phyloP scores from a whole-genome alignment of 2,797 vertebrate genomes.

The Tokudaia tokunoshimensis region DNA sequence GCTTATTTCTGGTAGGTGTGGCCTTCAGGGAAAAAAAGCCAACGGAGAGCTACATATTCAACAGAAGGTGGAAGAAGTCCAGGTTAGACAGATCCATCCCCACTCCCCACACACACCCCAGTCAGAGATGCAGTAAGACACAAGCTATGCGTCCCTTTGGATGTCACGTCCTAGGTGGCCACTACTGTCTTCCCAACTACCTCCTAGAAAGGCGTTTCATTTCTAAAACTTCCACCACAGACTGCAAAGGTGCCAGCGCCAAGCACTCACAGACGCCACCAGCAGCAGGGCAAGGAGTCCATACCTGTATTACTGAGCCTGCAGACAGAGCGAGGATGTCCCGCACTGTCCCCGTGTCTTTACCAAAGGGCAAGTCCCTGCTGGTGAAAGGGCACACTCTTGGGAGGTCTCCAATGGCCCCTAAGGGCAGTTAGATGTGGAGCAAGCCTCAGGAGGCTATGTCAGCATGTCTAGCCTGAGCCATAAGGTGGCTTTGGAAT shows the following conservation, averaged over 20 bases:
- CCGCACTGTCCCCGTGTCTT: neutral
- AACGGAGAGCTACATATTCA: neutral
- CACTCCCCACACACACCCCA: neutral
- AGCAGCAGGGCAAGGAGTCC: neutral
- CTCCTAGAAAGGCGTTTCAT: neutral
- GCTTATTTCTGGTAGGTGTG: neutral
- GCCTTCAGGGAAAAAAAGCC: neutral
- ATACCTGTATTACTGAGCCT: neutral
- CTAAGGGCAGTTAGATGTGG: neutral
- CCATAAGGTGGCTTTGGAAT: too few species aligned
- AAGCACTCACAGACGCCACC: neutral
- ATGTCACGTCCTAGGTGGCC: neutral
- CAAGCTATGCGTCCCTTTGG: neutral
- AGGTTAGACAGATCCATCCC: neutral
- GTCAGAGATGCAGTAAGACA: neutral
- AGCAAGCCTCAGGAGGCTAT: neutral
- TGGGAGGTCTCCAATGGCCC: neutral
- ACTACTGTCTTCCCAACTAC: neutral
- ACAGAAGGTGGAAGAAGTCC: neutral
- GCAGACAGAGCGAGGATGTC: neutral
- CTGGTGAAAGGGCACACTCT: neutral
- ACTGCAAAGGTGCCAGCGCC: neutral
- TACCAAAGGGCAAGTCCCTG: neutral
- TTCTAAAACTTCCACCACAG: neutral
- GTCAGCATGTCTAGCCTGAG: neutral